A percentile compares a stretch with the other conserved stretches of the same genome.
Evolutionary conservation across 92 coral and sea anemone genomes (phyloP).

Genomic region (Blastomussa wellsi): DNA sequence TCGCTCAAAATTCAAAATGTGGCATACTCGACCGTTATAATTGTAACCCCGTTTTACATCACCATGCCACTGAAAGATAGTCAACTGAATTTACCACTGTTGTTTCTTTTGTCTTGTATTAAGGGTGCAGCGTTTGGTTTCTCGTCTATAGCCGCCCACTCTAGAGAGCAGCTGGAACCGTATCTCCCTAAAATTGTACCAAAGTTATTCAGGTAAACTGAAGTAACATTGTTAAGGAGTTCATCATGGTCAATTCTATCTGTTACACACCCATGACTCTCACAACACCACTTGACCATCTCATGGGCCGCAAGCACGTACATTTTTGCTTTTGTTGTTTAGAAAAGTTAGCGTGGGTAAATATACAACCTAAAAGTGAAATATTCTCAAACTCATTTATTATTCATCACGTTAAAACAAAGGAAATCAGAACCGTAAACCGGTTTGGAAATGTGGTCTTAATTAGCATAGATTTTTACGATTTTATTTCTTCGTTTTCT

Average conservation of each 20-base stretch:
- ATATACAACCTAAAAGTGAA: neutral
- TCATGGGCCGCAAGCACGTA: neutral
- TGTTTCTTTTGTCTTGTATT: neutral
- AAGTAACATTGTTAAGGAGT: neutral
- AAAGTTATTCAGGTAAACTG: constrained; percentile 86
- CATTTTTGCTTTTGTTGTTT: neutral
- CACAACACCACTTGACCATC: neutral
- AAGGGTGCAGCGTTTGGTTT: constrained; percentile 98
- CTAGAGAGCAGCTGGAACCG: constrained; percentile 93
- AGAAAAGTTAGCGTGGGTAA: neutral
- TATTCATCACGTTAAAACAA: no score
- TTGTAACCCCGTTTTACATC: no score
- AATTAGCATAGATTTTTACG: no score
- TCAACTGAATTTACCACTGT: neutral
- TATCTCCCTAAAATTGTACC: constrained; percentile 94
- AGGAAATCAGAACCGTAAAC: no score
- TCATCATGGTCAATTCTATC: neutral
- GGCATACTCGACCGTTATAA: no score
- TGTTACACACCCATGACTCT: neutral
- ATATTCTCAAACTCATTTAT: no score
- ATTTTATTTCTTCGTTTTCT: no score
- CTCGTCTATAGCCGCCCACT: constrained; percentile 88
- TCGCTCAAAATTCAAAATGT: no score
- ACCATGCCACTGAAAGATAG: no score
- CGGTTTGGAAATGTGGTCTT: no score